These are phyloP conservation scores for Vipera ursinii DNA, from an alignment of 2,797 vertebrate species.

Conservation along the genomic window DNA sequence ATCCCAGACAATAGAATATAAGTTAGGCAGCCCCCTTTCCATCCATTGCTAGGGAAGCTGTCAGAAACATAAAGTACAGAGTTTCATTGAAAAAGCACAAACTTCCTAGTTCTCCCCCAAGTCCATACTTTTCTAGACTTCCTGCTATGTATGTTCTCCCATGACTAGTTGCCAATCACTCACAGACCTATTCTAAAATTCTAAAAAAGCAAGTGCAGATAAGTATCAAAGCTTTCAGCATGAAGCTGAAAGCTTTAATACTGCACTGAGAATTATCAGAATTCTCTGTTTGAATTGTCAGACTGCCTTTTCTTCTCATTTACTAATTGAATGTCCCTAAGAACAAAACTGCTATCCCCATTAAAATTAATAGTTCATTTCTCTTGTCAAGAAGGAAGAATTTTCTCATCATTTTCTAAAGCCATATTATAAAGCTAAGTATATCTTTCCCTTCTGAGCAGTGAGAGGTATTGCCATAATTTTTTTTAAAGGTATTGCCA, in stretches of 20 bases:
- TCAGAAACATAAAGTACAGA: slow-evolving; percentile 32
- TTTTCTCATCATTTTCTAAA: neutral
- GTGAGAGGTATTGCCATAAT: neutral
- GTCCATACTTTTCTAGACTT: slow-evolving; percentile 33
- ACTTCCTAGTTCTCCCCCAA: slow-evolving; percentile 35
- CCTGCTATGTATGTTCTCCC: slow-evolving; percentile 16
- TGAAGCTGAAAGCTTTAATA: slow-evolving; percentile 2
- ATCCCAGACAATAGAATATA: slow-evolving; percentile 39
- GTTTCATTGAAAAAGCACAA: slow-evolving; percentile 37
- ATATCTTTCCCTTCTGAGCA: neutral
- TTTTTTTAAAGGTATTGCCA: neutral
- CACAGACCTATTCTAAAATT: slow-evolving; percentile 24
- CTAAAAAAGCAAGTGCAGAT: neutral
- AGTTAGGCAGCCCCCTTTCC: neutral
- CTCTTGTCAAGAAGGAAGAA: slow-evolving; percentile 21
- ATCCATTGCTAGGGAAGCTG: neutral
- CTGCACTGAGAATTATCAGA: slow-evolving; percentile 19
- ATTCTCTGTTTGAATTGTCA: neutral
- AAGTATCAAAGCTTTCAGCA: slow-evolving; percentile 21
- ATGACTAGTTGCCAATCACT: slow-evolving; percentile 2
- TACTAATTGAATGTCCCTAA: slow-evolving; percentile 21
- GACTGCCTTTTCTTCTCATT: slow-evolving; percentile 33
- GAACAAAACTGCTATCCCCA: slow-evolving; percentile 24
- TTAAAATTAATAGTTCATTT: slow-evolving; percentile 9
- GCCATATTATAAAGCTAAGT: neutral